Percentiles rank a stretch among this genome's conserved stretches.
Evolutionary conservation across 1,140 invertebrate genomes (phyloP).

Genomic region (Scaptodrosophila lebanonensis): DNA sequence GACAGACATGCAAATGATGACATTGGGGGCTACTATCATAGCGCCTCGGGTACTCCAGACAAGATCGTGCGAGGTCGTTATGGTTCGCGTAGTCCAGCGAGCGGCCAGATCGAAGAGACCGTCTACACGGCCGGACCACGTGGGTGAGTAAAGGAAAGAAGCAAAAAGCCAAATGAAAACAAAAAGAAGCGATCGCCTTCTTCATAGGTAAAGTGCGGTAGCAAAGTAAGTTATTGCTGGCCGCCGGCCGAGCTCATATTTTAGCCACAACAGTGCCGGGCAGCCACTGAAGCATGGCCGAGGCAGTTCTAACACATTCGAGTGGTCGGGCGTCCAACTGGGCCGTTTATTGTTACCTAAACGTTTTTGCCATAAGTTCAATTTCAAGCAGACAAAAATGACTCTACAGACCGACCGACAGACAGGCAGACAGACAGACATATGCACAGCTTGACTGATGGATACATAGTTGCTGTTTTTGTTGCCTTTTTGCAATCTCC

Average conservation of each 20-base stretch:
- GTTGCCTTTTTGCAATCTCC: conserved; percentile 65
- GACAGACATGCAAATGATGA: conserved; percentile 82
- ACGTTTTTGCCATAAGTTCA: conserved; percentile 49
- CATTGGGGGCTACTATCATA: conserved; percentile 81
- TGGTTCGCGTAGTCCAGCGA: conserved; percentile 81
- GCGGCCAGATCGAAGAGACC: conserved; percentile 82
- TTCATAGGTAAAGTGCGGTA: conserved; percentile 40
- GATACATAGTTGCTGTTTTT: conserved; percentile 20
- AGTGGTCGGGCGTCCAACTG: background rate
- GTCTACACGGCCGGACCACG: conserved; percentile 85
- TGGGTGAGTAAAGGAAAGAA: conserved; percentile 78
- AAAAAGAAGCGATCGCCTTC: background rate
- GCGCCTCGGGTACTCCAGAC: conserved; percentile 80
- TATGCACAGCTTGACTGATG: too few relatives aligned
- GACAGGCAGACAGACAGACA: too few relatives aligned
- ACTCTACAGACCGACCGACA: too few relatives aligned
- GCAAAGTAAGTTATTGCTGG: conserved; percentile 57
- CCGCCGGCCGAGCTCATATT: conserved; percentile 55
- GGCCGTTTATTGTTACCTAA: conserved; percentile 37
- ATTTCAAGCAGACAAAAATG: conserved; percentile 13
- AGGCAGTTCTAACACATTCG: conserved; percentile 61
- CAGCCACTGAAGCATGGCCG: conserved; percentile 63
- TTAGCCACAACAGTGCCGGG: conserved; percentile 34
- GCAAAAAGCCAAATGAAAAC: background rate
- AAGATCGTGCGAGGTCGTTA: conserved; percentile 82